phyloP scores from a whole-genome alignment of 2,113 vertebrate species.

The Melierax canorus region DNA sequence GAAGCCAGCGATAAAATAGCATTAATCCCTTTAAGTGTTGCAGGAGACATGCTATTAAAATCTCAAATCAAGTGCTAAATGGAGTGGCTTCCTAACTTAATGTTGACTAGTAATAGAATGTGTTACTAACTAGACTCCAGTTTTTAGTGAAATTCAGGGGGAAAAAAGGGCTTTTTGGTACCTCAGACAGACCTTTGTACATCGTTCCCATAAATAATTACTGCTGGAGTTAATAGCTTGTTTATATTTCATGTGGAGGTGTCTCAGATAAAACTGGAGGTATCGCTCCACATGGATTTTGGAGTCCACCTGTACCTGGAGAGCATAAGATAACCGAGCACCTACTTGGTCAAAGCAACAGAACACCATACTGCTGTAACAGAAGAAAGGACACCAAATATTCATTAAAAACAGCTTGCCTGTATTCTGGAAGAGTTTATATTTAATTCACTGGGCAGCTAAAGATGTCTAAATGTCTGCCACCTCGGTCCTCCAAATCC shows the following conservation, averaged over 20 bases:
- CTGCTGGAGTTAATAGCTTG: neutral
- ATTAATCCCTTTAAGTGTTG: neutral
- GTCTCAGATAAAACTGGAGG: neutral
- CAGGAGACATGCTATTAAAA: neutral
- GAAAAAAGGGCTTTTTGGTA: neutral
- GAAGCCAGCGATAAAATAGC: neutral
- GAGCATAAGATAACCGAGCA: fast-evolving
- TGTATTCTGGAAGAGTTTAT: neutral
- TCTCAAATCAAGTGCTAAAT: neutral
- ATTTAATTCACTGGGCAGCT: neutral
- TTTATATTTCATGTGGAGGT: neutral
- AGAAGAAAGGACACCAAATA: neutral
- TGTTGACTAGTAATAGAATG: neutral
- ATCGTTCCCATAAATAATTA: neutral
- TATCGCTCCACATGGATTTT: neutral
- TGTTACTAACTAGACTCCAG: neutral
- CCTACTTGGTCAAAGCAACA: neutral
- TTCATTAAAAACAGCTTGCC: neutral
- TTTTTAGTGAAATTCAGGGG: neutral
- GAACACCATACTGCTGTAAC: neutral
- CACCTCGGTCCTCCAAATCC: neutral
- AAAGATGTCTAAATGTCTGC: neutral
- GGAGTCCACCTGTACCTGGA: neutral
- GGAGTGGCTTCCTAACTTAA: neutral
- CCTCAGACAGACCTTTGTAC: neutral